These are phyloP conservation scores for Thelaira solivaga DNA, from an alignment of 2,888 invertebrate species.

Conservation along the genomic window DNA sequence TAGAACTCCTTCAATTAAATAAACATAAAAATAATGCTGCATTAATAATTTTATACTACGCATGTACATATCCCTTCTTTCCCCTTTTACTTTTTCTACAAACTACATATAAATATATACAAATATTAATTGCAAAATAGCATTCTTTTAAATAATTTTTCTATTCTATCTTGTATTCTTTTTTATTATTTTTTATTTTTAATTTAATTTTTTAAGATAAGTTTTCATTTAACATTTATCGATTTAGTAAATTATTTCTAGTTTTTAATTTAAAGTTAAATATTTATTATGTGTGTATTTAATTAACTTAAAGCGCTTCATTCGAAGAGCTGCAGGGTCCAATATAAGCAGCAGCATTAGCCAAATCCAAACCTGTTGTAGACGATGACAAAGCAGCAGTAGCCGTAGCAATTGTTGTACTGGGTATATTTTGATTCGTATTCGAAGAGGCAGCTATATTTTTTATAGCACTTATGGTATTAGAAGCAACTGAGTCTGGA, in stretches of 20 bases:
- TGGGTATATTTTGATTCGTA: slow-evolving; percentile 47
- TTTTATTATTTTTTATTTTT: neutral
- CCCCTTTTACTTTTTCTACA: neutral
- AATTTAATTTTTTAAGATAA: neutral
- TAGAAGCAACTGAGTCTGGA: slow-evolving; percentile 55
- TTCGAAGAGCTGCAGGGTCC: slow-evolving; percentile 80
- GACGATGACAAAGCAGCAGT: slow-evolving; percentile 65
- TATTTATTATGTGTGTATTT: neutral
- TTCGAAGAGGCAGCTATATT: slow-evolving; percentile 67
- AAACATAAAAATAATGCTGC: slow-evolving; percentile 47
- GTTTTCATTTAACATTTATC: slow-evolving; percentile 28
- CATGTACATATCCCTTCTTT: neutral
- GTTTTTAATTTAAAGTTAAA: neutral
- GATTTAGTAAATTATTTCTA: slow-evolving; percentile 18
- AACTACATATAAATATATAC: slow-evolving; percentile 30
- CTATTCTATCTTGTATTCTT: slow-evolving; percentile 38
- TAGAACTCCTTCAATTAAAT: slow-evolving; percentile 57
- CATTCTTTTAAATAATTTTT: slow-evolving; percentile 53
- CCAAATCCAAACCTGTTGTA: slow-evolving; percentile 58
- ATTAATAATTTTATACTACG: slow-evolving; percentile 34
- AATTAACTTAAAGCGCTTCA: slow-evolving; percentile 75
- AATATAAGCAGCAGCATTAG: slow-evolving; percentile 72
- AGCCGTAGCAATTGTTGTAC: slow-evolving; percentile 47
- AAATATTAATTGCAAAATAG: slow-evolving; percentile 52
- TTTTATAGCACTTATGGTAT: slow-evolving; percentile 63